phyloP scores from a whole-genome alignment of 2,888 invertebrate species.

The Tetragnatha montana region DNA sequence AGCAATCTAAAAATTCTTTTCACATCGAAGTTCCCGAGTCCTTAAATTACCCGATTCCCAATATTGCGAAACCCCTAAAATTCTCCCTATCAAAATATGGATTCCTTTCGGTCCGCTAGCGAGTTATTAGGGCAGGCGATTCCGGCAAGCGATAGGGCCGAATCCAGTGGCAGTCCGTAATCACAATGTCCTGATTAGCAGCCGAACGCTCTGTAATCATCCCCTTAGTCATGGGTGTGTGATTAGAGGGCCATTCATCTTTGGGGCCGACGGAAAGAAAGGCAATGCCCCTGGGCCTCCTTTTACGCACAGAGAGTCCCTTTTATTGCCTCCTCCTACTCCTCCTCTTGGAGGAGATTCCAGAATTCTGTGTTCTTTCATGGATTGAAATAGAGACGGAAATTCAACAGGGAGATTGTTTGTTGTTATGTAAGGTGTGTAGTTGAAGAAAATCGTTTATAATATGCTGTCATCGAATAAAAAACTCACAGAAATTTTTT shows the following conservation, averaged over 20 bases:
- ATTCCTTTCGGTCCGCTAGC: no score
- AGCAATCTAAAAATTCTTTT: no score
- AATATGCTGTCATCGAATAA: no score
- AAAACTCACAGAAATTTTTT: no score
- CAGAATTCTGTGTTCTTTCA: neutral
- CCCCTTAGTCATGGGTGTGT: conserved; percentile 69
- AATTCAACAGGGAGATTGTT: no score
- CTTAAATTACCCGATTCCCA: no score
- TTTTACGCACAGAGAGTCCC: conserved; percentile 27
- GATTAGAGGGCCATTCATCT: conserved; percentile 67
- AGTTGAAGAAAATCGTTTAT: no score
- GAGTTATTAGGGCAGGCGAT: conserved; percentile 41
- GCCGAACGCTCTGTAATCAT: conserved; percentile 70
- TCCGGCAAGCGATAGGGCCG: conserved; percentile 44
- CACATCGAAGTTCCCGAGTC: no score
- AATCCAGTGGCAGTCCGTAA: conserved; percentile 69
- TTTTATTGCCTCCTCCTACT: conserved; percentile 26
- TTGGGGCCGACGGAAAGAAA: conserved; percentile 21
- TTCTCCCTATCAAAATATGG: no score
- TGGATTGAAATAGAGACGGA: neutral
- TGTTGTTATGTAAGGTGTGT: no score
- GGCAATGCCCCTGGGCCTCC: conserved; percentile 24
- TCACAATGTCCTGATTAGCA: conserved; percentile 71
- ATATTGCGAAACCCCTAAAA: no score
- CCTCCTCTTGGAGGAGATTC: neutral